Base-by-base conservation (phyloP, 2,113 vertebrate species). In the Hoplias malabaricus region DNA sequence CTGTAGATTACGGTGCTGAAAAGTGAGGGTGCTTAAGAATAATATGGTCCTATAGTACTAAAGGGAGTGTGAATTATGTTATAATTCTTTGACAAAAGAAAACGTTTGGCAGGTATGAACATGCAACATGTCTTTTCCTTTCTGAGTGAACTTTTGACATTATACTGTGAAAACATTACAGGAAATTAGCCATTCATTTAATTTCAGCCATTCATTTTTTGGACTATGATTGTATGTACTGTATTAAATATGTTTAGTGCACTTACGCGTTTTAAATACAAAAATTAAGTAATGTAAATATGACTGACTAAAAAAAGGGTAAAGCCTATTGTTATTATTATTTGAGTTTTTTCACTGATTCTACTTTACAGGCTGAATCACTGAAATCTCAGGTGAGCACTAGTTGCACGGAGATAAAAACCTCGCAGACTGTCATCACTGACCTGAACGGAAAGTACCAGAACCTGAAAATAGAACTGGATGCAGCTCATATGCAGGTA, bases 371-470 rank as follows among this genome's bases (percentile, higher is more conserved):
- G 95, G 85, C 86, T 19, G 81, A 86, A 1, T 27, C 4, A 0
- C 80, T 94, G 56, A 83, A 90, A 61, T 82, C 73, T 6, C 54
- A 91, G 68, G 89, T 93, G 67, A 36, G 6, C 0, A 27, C 71
- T 1, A 73, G 76, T 13, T 75, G 48, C 5, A 86, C 78, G 2
- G 90, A 92, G 0, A 80, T 90, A 75, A 85, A 85, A 46, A 87
- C 86, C 0, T 87, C 76, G 75, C 57, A 82, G 74, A 75, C 36
- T 0, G 68, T 92, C 79, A 63, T 93, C 29, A 85, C 84, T 0
- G 87, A 92, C 0, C 80, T 93, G 83, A 93, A 87, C 72, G 92
- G 86, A 38, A 83, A 53, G 0, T 69, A 84, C 53, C 93, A 95
- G 88, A 86, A 73, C 0, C 69, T 94, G 82, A 89, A 94, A 78